Base-by-base conservation (phyloP, 1,140 invertebrate species). In the Pentalonia nigronervosa region DNA sequence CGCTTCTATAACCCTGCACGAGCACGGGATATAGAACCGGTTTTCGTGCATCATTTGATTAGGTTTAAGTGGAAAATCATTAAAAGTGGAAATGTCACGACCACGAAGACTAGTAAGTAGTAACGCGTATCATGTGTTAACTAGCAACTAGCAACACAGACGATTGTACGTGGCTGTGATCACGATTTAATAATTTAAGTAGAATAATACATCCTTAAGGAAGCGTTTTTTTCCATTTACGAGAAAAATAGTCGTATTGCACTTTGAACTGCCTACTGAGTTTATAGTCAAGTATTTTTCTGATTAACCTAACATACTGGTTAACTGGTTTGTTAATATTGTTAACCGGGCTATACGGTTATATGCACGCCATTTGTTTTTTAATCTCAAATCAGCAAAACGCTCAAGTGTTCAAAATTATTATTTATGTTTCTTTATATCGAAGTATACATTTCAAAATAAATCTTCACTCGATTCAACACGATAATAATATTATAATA, bases 51-150 rank as follows among this genome's bases (percentile, higher is more conserved):
- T 20, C 36, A n/a, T 67, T 67, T 60, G 30, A 20, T 67, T 90
- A 0, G 17, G 53, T 45, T 67, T 67, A 17, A 36, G 88, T 90
- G 56, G 41, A 67, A 60, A 67, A 45, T 90, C 11, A 8, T 45
- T 67, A 56, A 90, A 90, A 90, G 89, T 90, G 53, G 53, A 67
- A 90, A 67, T 60, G 14, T 45, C 50, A 60, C 89, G 60, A 90
- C 7, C 14, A 23, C 21, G 60, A 0, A 30, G 23, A 60, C 14
- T n/a, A 76, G 30, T n/a, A 76, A n/a, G 60, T 76, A 76, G n/a
- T 14, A 76, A n/a, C 11, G 8, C 23, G 2, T 41, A 41, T 50
- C 36, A 23, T 36, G 41, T 30, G 47, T 87, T 87, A 87, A 50
- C n/a, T 48, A 53, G n/a, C n/a, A n/a, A n/a, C n/a, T 0, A 20